Percentiles rank a stretch among this genome's conserved stretches.
These are phyloP conservation scores for Anabas testudineus DNA, from an alignment of 2,797 vertebrate genomes.

Conservation along the genomic window DNA sequence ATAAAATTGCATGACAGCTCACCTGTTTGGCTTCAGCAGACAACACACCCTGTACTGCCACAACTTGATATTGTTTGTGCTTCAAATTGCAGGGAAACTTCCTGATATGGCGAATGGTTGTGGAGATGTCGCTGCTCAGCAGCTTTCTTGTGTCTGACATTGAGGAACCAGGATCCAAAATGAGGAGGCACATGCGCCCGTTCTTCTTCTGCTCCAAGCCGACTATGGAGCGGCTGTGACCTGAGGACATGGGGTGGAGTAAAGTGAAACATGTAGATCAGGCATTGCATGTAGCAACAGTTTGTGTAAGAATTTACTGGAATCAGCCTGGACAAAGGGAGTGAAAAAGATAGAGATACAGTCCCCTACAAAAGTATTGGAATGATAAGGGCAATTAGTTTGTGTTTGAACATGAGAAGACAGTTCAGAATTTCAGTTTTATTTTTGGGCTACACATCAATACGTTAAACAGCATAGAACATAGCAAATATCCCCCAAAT, in stretches of 20 bases:
- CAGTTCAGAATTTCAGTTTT: too few relatives aligned
- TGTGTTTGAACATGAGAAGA: too few relatives aligned
- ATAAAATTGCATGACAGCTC: conserved; percentile 44
- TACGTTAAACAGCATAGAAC: too few relatives aligned
- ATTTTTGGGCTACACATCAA: too few relatives aligned
- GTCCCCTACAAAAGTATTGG: too few relatives aligned
- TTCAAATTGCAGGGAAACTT: conserved; percentile 87
- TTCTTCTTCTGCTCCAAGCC: conserved; percentile 93
- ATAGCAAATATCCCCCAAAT: too few relatives aligned
- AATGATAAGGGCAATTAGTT: too few relatives aligned
- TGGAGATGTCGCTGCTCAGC: conserved; percentile 77
- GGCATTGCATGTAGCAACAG: too few relatives aligned
- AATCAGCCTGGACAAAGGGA: too few relatives aligned
- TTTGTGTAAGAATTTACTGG: too few relatives aligned
- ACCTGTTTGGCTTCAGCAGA: conserved; percentile 89
- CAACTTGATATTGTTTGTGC: conserved; percentile 94
- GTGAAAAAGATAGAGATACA: too few relatives aligned
- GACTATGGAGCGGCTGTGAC: conserved; percentile 92
- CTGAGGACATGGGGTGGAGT: conserved; percentile 67
- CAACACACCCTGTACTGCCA: conserved; percentile 86
- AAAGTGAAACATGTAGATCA: neutral
- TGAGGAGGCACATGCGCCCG: conserved; percentile 87
- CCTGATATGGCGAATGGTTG: conserved; percentile 81
- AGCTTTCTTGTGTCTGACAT: conserved; percentile 87
- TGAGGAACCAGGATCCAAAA: conserved; percentile 90